Evolutionary conservation across 2,113 vertebrate genomes (phyloP), one percentile per base, ranked within the genome.

Genomic region (Turdus rufiventris): DNA sequence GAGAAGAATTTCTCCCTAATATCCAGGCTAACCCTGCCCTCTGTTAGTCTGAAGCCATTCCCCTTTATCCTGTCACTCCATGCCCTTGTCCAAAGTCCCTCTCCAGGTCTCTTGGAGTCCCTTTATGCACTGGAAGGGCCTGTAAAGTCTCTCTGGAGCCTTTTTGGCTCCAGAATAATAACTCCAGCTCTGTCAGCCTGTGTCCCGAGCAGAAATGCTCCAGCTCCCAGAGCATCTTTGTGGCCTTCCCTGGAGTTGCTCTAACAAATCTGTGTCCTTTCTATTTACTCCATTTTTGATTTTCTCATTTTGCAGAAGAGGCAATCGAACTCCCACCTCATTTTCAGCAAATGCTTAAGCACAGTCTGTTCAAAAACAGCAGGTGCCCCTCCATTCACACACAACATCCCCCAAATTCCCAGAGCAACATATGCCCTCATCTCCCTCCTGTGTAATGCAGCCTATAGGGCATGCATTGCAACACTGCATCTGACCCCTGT

Each of bases 381-480:
- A 33, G 57, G 68, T 76, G 78, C 33, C 65, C 45, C 70, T 73
- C 40, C 26, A 3, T 28, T 36, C 48, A 16, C 48, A n/a, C 21
- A 8, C 20, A 61, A 2, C 34, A 18, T 25, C 61, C 72, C 50
- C 65, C 67, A 10, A 28, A 12, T 25, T 71, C 57, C 74, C 8
- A 56, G 15, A 62, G 33, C 60, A 70, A 38, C 21, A 2, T 1
- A 7, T 65, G 70, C 50, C 74, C 51, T 74, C 84, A 5, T 18
- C 61, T 75, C 45, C 8, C 36, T 56, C 7, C 57, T 13, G 33
- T 71, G 18, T 10, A 6, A 29, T 1, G 14, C 10, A 54, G 40
- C 33, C 68, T 14, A 2, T 1, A 14, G 68, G 19, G 8, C 13
- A 5, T 1, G 14, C 5, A 1, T 12, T 38, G n/a, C 38, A 48